A percentile compares a stretch with the other conserved stretches of the same genome.
Conservation (phyloP, 2,888 invertebrate species). For the Adelphocoris suturalis region DNA sequence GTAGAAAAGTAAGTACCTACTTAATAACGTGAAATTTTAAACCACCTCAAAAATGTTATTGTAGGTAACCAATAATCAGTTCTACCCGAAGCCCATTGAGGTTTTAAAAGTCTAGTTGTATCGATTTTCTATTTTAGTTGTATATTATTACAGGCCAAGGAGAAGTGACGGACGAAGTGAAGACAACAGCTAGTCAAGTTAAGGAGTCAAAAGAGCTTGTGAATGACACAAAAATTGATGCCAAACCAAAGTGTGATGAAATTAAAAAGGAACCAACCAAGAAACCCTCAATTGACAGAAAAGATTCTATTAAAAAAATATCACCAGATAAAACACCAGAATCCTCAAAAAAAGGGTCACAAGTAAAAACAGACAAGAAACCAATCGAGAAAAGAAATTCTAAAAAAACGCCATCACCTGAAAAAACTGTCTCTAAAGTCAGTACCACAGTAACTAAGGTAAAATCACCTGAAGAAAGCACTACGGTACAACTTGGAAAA, state of each 20-base stretch:
- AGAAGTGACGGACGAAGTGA: constrained; percentile 6
- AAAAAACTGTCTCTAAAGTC: not conserved
- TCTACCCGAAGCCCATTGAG: not conserved
- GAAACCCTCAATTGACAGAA: not conserved
- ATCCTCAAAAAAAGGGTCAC: not conserved
- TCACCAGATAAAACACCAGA: constrained; percentile 14
- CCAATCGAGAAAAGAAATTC: not conserved
- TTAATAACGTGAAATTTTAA: too few species aligned
- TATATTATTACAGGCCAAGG: constrained; percentile 66
- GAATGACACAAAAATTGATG: not conserved
- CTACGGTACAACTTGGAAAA: not conserved
- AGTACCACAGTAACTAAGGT: not conserved
- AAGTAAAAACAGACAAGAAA: not conserved
- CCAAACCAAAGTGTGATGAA: constrained; percentile 23
- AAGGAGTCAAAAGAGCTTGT: not conserved
- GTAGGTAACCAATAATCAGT: too few species aligned
- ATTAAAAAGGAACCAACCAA: constrained; percentile 3
- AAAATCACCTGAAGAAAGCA: not conserved
- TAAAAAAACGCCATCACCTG: constrained; percentile 48
- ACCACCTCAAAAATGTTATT: too few species aligned
- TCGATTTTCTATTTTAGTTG: constrained; percentile 7
- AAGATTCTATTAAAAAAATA: not conserved
- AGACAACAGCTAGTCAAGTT: not conserved
- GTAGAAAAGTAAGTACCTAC: too few species aligned
- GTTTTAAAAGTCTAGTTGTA: not conserved